phyloP scores from a whole-genome alignment of 2,888 invertebrate genomes.

The Pterostichus madidus region DNA sequence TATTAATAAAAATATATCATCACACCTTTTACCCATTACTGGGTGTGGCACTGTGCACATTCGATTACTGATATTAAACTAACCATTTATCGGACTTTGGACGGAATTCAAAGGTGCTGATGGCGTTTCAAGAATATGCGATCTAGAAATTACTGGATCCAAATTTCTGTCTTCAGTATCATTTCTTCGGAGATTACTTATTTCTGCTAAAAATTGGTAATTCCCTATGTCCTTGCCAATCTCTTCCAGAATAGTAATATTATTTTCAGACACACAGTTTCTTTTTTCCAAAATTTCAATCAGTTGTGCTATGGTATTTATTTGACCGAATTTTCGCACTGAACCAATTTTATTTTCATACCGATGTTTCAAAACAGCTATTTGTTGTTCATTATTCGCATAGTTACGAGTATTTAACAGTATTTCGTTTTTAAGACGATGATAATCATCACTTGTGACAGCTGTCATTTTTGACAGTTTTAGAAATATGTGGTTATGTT shows the following conservation, averaged over 20 bases:
- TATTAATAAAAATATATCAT: too few relatives aligned
- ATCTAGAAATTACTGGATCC: neutral
- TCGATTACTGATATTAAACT: too few relatives aligned
- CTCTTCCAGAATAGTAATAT: conserved; percentile 68
- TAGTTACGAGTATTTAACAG: neutral
- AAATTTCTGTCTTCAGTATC: neutral
- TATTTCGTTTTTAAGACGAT: conserved; percentile 5
- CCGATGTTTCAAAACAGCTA: conserved; percentile 22
- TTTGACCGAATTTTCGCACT: conserved; percentile 68
- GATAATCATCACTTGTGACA: conserved; percentile 48
- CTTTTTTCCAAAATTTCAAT: conserved; percentile 71
- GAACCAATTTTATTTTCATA: conserved; percentile 70
- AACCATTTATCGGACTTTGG: too few relatives aligned
- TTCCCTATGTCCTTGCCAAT: conserved; percentile 67
- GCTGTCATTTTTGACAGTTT: conserved; percentile 25
- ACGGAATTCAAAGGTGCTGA: too few relatives aligned
- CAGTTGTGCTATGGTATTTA: conserved; percentile 69
- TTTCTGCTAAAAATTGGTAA: conserved; percentile 9
- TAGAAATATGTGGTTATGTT: neutral
- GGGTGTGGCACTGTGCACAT: too few relatives aligned
- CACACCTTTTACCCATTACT: too few relatives aligned
- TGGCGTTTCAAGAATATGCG: too few relatives aligned
- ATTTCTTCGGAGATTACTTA: neutral
- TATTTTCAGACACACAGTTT: conserved; percentile 69
- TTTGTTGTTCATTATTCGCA: conserved; percentile 11